A percentile compares a stretch with the other conserved stretches of the same genome.
These are phyloP conservation scores for Neoaliturus tenellus DNA, from an alignment of 2,888 invertebrate genomes.

Conservation along the genomic window DNA sequence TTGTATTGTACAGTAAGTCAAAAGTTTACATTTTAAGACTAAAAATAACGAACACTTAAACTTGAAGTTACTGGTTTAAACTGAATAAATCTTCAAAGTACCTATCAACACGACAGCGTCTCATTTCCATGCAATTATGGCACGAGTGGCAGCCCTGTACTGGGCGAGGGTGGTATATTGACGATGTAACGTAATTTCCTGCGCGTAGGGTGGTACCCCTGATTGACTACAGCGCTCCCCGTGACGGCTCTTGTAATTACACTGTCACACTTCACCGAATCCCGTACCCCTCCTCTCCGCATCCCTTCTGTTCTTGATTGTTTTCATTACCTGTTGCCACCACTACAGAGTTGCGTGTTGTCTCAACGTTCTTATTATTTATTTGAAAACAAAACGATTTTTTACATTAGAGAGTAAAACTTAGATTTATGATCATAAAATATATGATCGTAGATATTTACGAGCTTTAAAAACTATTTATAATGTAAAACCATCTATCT, in stretches of 20 bases:
- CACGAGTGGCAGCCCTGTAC: neutral
- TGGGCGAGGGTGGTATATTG: neutral
- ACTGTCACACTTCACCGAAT: neutral
- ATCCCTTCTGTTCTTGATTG: neutral
- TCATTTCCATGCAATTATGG: conserved; percentile 15
- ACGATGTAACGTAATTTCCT: conserved; percentile 26
- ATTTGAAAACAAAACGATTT: too few relatives aligned
- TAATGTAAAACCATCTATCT: too few relatives aligned
- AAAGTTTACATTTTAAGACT: too few relatives aligned
- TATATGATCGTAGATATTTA: too few relatives aligned
- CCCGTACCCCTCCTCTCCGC: neutral
- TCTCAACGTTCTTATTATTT: neutral
- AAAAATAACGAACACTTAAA: too few relatives aligned
- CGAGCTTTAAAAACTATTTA: too few relatives aligned
- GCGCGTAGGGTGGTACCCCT: conserved; percentile 22
- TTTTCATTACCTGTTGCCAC: conserved; percentile 22
- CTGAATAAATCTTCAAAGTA: neutral
- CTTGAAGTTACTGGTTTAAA: too few relatives aligned
- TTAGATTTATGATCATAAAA: too few relatives aligned
- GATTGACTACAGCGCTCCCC: conserved; percentile 31
- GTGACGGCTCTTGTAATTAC: conserved; percentile 6
- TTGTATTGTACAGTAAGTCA: too few relatives aligned
- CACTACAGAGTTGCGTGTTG: neutral
- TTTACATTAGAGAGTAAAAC: too few relatives aligned
- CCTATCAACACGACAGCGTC: neutral